phyloP scores from a whole-genome alignment of 2,797 vertebrate genomes.

The Myiotriccus ornatus region DNA sequence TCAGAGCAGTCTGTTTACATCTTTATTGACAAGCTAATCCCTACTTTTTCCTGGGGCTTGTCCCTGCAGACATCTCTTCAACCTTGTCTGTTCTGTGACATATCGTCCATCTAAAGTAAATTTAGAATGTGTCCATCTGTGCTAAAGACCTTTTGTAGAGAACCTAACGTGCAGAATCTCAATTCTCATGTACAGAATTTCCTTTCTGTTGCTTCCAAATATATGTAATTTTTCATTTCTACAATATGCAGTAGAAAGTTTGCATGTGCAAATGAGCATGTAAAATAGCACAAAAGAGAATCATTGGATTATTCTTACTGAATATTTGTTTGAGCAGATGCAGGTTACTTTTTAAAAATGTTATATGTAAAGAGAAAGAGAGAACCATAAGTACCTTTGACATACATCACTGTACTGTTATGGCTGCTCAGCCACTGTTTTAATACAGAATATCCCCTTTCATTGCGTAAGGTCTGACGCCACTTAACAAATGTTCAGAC shows the following conservation, averaged over 20 bases:
- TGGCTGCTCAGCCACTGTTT: not conserved
- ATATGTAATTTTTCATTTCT: not conserved
- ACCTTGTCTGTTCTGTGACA: conserved; percentile 28
- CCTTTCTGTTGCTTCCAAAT: not conserved
- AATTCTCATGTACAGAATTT: not conserved
- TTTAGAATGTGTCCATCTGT: conserved; percentile 39
- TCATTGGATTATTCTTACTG: not conserved
- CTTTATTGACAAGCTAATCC: conserved; percentile 68
- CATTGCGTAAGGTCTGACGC: not conserved
- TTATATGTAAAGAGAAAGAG: not conserved
- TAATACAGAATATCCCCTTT: not conserved
- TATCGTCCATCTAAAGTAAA: conserved; percentile 58
- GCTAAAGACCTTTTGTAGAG: conserved; percentile 35
- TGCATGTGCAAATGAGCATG: not conserved
- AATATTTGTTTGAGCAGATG: not conserved
- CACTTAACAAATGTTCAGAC: not conserved
- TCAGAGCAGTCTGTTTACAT: conserved; percentile 64
- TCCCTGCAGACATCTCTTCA: conserved; percentile 58
- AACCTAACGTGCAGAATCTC: not conserved
- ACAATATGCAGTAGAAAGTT: not conserved
- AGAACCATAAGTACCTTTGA: not conserved
- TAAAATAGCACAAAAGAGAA: not conserved
- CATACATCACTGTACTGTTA: not conserved
- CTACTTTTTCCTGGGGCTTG: conserved; percentile 53
- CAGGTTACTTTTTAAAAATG: not conserved